Evolutionary conservation across 2,888 invertebrate genomes (phyloP).

Genomic region (Caenorhabditis sp.): DNA sequence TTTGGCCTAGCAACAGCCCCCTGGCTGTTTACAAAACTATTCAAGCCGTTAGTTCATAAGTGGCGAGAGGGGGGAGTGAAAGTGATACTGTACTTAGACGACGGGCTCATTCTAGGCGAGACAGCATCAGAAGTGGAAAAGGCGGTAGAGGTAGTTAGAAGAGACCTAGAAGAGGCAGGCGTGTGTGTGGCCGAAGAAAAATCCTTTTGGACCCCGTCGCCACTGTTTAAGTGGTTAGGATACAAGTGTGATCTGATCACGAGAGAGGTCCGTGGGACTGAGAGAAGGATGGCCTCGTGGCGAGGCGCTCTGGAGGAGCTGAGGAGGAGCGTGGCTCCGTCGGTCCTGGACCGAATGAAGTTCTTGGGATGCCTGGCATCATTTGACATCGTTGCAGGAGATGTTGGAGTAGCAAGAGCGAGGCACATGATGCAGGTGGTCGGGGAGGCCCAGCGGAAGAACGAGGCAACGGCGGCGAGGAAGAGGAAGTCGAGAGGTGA

Average conservation of each 20-base stretch:
- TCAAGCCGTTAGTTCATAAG: neutral
- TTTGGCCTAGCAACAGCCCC: slow-evolving; percentile 12
- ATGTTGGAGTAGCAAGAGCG: neutral
- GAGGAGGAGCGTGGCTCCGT: slow-evolving; percentile 1
- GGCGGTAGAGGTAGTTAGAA: neutral
- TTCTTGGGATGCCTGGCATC: slow-evolving; percentile 1
- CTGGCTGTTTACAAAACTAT: slow-evolving; percentile 17
- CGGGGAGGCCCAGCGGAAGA: neutral
- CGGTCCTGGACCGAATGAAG: slow-evolving; percentile 17
- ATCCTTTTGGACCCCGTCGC: neutral
- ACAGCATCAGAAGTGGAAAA: neutral
- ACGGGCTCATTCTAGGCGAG: slow-evolving; percentile 7
- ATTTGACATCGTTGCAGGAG: slow-evolving; percentile 7
- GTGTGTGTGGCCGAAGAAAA: slow-evolving; percentile 17
- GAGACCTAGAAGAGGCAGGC: neutral
- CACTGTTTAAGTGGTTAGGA: slow-evolving; percentile 2
- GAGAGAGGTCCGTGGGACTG: neutral
- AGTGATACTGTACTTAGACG: slow-evolving; percentile 4
- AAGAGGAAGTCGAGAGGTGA: neutral
- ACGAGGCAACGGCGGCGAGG: neutral
- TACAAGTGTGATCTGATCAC: neutral
- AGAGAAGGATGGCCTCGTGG: neutral
- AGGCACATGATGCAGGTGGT: neutral
- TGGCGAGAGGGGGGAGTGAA: slow-evolving; percentile 8
- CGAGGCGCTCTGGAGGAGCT: neutral